Conservation (phyloP, 2,888 invertebrate genomes). For the Melanostoma mellinum region DNA sequence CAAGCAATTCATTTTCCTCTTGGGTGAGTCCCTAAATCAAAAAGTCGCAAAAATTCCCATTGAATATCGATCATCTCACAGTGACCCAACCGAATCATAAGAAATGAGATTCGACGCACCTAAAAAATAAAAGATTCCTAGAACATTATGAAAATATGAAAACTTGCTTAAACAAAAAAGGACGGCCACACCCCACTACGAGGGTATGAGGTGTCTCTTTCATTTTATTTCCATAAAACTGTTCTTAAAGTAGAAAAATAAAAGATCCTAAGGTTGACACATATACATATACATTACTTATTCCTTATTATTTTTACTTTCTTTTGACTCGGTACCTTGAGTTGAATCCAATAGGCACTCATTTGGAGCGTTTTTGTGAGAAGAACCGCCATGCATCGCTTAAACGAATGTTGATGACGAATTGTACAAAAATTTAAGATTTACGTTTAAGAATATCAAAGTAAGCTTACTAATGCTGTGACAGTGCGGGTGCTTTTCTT, state of each 20-base stretch:
- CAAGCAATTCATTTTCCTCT: conserved; percentile 62
- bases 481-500: conserved; percentile 31
- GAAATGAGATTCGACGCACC: conserved; percentile 13
- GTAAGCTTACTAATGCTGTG: conserved; percentile 26
- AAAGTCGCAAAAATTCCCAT: conserved; percentile 57
- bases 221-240: conserved; percentile 51
- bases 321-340: conserved; percentile 39
- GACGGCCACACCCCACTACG: neutral
- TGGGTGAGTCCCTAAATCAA: conserved; percentile 61
- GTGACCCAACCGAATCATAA: conserved; percentile 49
- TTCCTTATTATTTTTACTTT: conserved; percentile 58
- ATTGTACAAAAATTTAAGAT: conserved; percentile 48
- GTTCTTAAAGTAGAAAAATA: conserved; percentile 20
- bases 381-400: conserved; percentile 22
- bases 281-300: conserved; percentile 43
- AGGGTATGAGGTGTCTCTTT: conserved; percentile 22
- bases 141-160: conserved; percentile 52
- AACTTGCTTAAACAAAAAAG: conserved; percentile 4
- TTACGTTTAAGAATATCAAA: conserved; percentile 64
- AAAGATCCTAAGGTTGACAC: conserved; percentile 7
- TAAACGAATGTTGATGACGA: conserved; percentile 57
- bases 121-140: neutral
- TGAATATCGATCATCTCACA: conserved; percentile 62
- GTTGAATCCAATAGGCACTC: conserved; percentile 61
- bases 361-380: conserved; percentile 38